Evolutionary conservation across 2,888 invertebrate genomes (phyloP), one percentile per base, ranked within the genome.

Genomic region (Cremastinae sp.): DNA sequence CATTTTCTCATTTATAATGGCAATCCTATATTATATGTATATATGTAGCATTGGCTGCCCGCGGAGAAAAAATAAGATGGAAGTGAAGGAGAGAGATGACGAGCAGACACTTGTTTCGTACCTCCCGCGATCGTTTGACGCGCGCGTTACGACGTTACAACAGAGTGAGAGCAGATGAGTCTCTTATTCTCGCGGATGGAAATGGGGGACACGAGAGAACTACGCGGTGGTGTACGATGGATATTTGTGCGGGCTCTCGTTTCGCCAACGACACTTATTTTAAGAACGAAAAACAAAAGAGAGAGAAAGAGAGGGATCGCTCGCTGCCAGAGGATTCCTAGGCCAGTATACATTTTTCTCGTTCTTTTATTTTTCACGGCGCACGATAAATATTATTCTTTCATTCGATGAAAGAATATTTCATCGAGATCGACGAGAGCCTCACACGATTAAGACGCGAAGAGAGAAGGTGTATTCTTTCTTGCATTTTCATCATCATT

Each of bases 231-330:
- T 47, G 47, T 68, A 49, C 22, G 18, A 49, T 41, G 41, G 41
- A 64, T 72, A 49, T 43, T 66, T 58, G 22, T 10, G 51, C 58
- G 72, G 75, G 68, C 74, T 73, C 76, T 10, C 65, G 72, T 76
- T 74, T 78, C 76, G 79, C 78, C 79, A 80, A 76, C 78, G 47
- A 71, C 75, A 76, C 74, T 75, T 80, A 80, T 80, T 80, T 79
- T 78, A 68, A 79, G 80, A 76, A 65, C 28, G n/a, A 5, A 59
- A 77, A 78, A 61, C 65, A n/a, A 37, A 37, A 41, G 72, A 55
- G 71, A 68, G 74, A 74, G 61, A 65, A 14, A 37, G 41, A 39
- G 72, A 53, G 70, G 71, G 74, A 75, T n/a, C n/a, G n/a, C n/a
- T 65, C 65, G 58, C 45, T 76, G 78, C 80, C 79, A 79, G n/a